Percentiles rank a stretch among this genome's conserved stretches.
Evolutionary conservation across 2,797 vertebrate genomes (phyloP).

Genomic region (Oryzias dopingdopingensis): DNA sequence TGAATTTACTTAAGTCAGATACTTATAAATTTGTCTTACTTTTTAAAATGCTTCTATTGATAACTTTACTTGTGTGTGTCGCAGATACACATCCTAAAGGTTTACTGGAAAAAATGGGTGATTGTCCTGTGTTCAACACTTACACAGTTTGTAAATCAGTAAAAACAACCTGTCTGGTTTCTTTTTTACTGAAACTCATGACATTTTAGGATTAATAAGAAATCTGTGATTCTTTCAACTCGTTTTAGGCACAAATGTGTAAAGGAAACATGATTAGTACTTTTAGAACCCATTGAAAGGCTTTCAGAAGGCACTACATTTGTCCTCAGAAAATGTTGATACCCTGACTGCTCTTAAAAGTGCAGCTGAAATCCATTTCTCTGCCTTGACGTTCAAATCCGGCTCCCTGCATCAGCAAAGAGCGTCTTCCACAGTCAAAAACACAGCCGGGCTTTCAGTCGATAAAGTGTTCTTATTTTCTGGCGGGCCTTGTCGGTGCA

Average conservation of each 20-base stretch:
- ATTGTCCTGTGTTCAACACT: no score
- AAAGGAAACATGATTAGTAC: conserved; percentile 4
- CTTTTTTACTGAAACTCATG: no score
- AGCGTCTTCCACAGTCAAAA: conserved; percentile 45
- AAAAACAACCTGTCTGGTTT: no score
- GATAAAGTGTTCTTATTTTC: conserved; percentile 59
- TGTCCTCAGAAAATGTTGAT: conserved; percentile 22
- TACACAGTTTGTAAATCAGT: no score
- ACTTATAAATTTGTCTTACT: no score
- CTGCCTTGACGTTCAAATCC: conserved; percentile 29
- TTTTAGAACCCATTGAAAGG: conserved; percentile 25
- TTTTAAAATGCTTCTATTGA: no score
- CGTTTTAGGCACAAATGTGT: background rate
- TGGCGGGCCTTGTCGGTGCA: conserved; percentile 54
- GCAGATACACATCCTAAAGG: no score
- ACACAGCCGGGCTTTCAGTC: conserved; percentile 44
- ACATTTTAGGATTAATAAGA: no score
- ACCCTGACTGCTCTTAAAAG: conserved; percentile 37
- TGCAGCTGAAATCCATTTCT: conserved; percentile 40
- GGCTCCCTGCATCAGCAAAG: conserved; percentile 33
- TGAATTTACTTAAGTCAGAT: no score
- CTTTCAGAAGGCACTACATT: conserved; percentile 20
- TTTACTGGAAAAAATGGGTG: no score
- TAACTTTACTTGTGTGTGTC: no score
- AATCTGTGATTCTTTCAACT: conserved; percentile 1